phyloP scores from a whole-genome alignment of 2,797 vertebrate genomes.

The Muscicapa striata region DNA sequence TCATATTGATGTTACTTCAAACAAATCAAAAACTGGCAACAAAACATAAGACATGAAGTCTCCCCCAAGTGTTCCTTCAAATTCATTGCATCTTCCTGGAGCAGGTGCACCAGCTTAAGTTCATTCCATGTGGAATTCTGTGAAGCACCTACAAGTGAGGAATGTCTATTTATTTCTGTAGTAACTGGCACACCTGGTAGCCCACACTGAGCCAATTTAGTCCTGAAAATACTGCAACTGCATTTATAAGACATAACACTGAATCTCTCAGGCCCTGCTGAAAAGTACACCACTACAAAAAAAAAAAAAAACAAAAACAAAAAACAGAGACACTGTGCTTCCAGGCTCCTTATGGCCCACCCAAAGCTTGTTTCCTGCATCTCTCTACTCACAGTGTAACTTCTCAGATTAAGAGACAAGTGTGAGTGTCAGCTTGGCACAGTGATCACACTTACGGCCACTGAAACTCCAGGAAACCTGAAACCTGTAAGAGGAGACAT shows the following conservation, averaged over 20 bases:
- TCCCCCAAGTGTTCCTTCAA: conserved; percentile 59
- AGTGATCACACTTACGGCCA: not conserved
- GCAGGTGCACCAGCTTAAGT: not conserved
- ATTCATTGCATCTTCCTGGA: conserved; percentile 46
- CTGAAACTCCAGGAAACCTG: not conserved
- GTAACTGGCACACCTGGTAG: not conserved
- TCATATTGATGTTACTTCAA: not conserved
- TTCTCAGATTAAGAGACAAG: not conserved
- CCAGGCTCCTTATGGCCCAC: not conserved
- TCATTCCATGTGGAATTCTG: not conserved
- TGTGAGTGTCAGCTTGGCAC: not conserved
- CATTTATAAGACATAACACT: not conserved
- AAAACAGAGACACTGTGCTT: not conserved
- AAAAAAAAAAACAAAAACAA: not conserved
- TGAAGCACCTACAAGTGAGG: not conserved
- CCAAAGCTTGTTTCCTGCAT: not conserved
- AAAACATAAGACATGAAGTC: conserved; percentile 43
- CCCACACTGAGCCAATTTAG: not conserved
- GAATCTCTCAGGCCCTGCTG: not conserved
- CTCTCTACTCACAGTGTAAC: not conserved
- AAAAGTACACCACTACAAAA: not conserved
- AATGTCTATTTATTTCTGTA: not conserved
- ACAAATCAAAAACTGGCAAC: not conserved
- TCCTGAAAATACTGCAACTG: not conserved
- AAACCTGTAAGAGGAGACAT: not conserved